phyloP scores from a whole-genome alignment of 2,888 invertebrate species.

The Magallana nippona region DNA sequence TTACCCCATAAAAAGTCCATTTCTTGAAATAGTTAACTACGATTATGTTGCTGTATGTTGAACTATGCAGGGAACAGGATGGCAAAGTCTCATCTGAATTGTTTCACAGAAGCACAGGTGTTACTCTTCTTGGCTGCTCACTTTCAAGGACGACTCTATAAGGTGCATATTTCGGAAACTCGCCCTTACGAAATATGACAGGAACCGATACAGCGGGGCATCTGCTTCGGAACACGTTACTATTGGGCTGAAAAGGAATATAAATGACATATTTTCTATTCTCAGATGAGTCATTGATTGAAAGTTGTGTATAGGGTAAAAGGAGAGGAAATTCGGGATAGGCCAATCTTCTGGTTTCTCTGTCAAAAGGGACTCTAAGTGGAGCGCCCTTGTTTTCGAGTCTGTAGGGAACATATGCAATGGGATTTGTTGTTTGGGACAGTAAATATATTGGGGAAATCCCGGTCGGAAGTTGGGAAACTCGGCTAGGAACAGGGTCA shows the following conservation, averaged over 20 bases:
- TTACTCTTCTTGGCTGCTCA: background rate
- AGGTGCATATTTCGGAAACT: slow-evolving; percentile 36
- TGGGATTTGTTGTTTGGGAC: background rate
- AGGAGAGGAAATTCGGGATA: slow-evolving; percentile 35
- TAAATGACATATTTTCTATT: slow-evolving; percentile 25
- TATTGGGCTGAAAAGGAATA: slow-evolving; percentile 36
- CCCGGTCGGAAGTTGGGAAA: background rate
- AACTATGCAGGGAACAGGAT: too few species aligned
- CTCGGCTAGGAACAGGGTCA: background rate
- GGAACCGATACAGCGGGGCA: slow-evolving; percentile 29
- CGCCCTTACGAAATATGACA: background rate
- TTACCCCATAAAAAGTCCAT: too few species aligned
- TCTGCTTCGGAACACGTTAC: background rate
- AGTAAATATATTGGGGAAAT: slow-evolving; percentile 14
- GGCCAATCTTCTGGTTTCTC: background rate
- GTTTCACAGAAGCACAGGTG: background rate
- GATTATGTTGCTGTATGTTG: too few species aligned
- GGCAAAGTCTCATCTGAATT: too few species aligned
- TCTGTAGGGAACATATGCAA: slow-evolving; percentile 38
- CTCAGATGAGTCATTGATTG: background rate
- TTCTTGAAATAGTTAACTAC: too few species aligned
- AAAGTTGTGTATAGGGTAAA: slow-evolving; percentile 34
- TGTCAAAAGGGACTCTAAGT: slow-evolving; percentile 15
- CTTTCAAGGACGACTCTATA: background rate
- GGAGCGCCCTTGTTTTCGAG: background rate